Evolutionary conservation across 2,888 invertebrate genomes (phyloP).

Genomic region (Noctua fimbriata): DNA sequence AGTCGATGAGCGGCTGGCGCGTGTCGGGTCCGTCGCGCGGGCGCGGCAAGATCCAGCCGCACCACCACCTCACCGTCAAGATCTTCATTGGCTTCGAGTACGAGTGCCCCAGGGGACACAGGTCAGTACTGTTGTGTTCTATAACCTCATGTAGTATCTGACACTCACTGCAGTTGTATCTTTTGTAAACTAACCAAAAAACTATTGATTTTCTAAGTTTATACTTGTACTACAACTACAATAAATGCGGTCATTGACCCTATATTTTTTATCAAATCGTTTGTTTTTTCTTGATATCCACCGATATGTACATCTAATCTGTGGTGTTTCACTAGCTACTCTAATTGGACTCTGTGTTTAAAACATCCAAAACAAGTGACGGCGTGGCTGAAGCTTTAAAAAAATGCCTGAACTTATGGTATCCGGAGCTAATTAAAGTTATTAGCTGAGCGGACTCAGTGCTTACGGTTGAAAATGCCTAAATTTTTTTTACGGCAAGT

Average conservation of each 20-base stretch:
- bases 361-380: too few species aligned
- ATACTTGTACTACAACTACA: too few species aligned
- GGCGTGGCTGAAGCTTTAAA: too few species aligned
- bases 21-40: constrained; percentile 74
- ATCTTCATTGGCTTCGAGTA: constrained; percentile 99
- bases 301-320: too few species aligned
- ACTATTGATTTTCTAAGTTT: not conserved
- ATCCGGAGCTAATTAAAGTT: too few species aligned
- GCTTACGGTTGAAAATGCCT: not conserved
- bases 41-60: constrained; percentile 79
- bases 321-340: too few species aligned
- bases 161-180: not conserved
- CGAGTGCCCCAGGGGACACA: constrained; percentile 99
- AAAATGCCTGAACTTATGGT: too few species aligned
- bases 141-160: not conserved
- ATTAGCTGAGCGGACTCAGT: too few species aligned
- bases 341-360: too few species aligned
- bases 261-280: too few species aligned
- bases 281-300: too few species aligned
- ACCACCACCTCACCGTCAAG: constrained; percentile 94
- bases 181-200: not conserved
- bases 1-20: constrained; percentile 77
- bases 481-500: not conserved
- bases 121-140: constrained; percentile 68
- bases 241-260: too few species aligned